These are phyloP conservation scores for Cheilinus undulatus DNA, from an alignment of 2,113 vertebrate species.

Conservation along the genomic window DNA sequence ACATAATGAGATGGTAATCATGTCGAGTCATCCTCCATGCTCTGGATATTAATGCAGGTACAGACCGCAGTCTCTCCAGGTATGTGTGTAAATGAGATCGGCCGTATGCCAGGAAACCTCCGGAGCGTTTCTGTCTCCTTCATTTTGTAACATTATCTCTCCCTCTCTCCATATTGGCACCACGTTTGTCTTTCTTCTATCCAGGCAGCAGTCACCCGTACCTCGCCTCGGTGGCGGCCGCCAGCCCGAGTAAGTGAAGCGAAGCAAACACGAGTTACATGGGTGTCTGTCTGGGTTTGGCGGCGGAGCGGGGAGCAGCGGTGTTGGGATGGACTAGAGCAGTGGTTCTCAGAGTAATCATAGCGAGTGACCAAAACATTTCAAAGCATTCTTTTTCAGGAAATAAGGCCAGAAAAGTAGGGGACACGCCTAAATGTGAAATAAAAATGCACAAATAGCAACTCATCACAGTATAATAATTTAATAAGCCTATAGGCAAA, in stretches of 20 bases:
- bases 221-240: constrained; percentile 84
- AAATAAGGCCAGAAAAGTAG: too few relatives aligned
- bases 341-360: too few relatives aligned
- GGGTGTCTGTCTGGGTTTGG: constrained; percentile 1
- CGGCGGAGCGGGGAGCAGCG: constrained; percentile 21
- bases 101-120: constrained; percentile 54
- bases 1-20: constrained; percentile 52
- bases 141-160: constrained; percentile 65
- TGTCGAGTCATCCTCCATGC: constrained; percentile 27
- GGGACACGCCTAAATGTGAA: too few relatives aligned
- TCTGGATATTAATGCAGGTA: constrained; percentile 47
- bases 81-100: constrained; percentile 68
- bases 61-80: constrained; percentile 62
- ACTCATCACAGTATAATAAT: too few relatives aligned
- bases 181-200: constrained; percentile 72
- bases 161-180: constrained; percentile 47
- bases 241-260: constrained; percentile 88
- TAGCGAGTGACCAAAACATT: too few relatives aligned
- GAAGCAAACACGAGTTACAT: constrained; percentile 5
- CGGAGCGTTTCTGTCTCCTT: constrained; percentile 45
- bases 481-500: too few relatives aligned
- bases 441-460: too few relatives aligned
- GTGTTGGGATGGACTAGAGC: constrained; percentile 13
- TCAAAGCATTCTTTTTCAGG: too few relatives aligned
- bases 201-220: constrained; percentile 89